Percentiles rank a stretch among this genome's conserved stretches.
Conservation (phyloP, 1,140 invertebrate species). For the Psix sp. region DNA sequence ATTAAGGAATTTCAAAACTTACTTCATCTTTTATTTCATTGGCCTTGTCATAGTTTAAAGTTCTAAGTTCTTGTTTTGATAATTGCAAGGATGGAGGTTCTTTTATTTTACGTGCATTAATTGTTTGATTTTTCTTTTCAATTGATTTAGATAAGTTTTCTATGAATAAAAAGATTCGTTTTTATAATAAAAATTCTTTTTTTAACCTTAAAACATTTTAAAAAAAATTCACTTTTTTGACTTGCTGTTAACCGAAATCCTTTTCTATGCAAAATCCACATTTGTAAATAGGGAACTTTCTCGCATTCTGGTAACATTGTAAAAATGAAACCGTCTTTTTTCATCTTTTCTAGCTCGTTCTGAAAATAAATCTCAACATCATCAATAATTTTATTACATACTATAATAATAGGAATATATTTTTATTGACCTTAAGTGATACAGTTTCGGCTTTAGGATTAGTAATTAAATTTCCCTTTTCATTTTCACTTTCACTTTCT, state of each 20-base stretch:
- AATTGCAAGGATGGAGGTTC: constrained; percentile 11
- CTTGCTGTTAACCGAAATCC: constrained; percentile 52
- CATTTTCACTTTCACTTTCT: background rate
- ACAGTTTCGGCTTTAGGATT: no score
- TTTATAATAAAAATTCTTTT: background rate
- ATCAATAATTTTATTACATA: background rate
- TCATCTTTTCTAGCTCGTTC: constrained; percentile 66
- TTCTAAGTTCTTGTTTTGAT: background rate
- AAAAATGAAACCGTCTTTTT: constrained; percentile 65
- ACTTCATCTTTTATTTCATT: constrained; percentile 22
- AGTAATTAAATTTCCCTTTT: background rate
- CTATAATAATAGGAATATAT: background rate
- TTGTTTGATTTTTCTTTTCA: background rate
- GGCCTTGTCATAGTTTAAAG: constrained; percentile 14
- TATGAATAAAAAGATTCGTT: constrained; percentile 12
- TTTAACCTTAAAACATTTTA: background rate
- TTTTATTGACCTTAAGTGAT: background rate
- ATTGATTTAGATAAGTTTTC: background rate
- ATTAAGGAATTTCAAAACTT: background rate
- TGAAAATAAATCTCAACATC: constrained; percentile 38
- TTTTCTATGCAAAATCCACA: constrained; percentile 67
- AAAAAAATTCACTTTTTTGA: constrained; percentile 60
- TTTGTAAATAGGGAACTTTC: constrained; percentile 65
- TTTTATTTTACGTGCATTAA: background rate
- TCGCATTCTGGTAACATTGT: constrained; percentile 68